phyloP scores from a whole-genome alignment of 2,888 invertebrate species.

The Cheilosia impressa region DNA sequence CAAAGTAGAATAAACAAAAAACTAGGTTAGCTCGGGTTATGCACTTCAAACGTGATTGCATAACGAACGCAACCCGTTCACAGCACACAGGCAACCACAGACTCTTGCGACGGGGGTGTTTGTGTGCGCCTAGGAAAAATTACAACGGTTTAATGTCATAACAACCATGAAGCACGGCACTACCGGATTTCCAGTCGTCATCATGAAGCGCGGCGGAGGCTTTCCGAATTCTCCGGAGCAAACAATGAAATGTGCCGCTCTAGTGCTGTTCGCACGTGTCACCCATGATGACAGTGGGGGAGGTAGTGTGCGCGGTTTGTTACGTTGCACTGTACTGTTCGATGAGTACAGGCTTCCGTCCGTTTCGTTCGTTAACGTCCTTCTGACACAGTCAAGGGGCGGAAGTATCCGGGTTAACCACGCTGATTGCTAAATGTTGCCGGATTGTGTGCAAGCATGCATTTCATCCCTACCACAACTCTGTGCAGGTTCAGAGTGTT shows the following conservation, averaged over 20 bases:
- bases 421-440: slow-evolving; percentile 51
- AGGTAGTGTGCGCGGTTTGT: not conserved
- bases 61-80: slow-evolving; percentile 45
- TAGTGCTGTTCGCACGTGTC: slow-evolving; percentile 53
- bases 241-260: slow-evolving; percentile 57
- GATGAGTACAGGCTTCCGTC: slow-evolving; percentile 17
- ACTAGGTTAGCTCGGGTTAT: slow-evolving; percentile 47
- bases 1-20: slow-evolving; percentile 20
- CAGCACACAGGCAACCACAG: slow-evolving; percentile 4
- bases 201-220: slow-evolving; percentile 5
- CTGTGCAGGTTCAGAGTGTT: not conserved
- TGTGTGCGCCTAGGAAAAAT: slow-evolving; percentile 48
- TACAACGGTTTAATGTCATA: slow-evolving; percentile 67
- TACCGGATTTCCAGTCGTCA: slow-evolving; percentile 26
- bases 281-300: slow-evolving; percentile 38
- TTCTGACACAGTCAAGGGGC: slow-evolving; percentile 16
- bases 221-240: slow-evolving; percentile 12
- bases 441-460: slow-evolving; percentile 61
- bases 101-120: slow-evolving; percentile 1
- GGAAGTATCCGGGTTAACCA: slow-evolving; percentile 63
- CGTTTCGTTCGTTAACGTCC: slow-evolving; percentile 44
- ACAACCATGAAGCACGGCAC: slow-evolving; percentile 29
- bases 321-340: too few species aligned
- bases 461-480: not conserved
- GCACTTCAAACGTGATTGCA: slow-evolving; percentile 60